Evolutionary conservation across 2,888 invertebrate species (phyloP).

Genomic region (Drosophila nigritarsus): DNA sequence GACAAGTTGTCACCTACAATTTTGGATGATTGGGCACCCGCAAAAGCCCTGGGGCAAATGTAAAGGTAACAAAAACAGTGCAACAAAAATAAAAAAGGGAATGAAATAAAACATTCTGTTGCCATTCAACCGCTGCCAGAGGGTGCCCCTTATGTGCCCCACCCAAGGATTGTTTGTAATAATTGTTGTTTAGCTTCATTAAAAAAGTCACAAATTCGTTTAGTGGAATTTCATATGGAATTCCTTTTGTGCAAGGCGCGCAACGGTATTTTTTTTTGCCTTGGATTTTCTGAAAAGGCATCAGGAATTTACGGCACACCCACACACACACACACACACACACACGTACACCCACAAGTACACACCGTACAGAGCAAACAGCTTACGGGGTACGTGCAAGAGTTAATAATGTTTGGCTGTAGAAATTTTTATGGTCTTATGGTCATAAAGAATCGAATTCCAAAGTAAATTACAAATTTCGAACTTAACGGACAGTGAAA

Average conservation of each 20-base stretch:
- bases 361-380: slow-evolving; percentile 23
- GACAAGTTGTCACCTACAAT: slow-evolving; percentile 70
- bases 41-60: slow-evolving; percentile 42
- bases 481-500: slow-evolving; percentile 1
- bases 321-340: slow-evolving; percentile 2
- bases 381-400: slow-evolving; percentile 12
- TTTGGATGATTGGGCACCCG: slow-evolving; percentile 48
- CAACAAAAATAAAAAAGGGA: slow-evolving; percentile 34
- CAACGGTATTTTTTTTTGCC: slow-evolving; percentile 1
- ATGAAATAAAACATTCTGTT: slow-evolving; percentile 59
- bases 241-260: slow-evolving; percentile 52
- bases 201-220: slow-evolving; percentile 77
- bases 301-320: slow-evolving; percentile 56
- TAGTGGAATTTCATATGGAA: slow-evolving; percentile 72
- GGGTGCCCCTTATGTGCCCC: background rate
- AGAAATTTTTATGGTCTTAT: slow-evolving; percentile 19
- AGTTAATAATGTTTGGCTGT: slow-evolving; percentile 26
- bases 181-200: slow-evolving; percentile 74
- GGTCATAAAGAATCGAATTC: slow-evolving; percentile 35
- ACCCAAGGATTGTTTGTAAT: slow-evolving; percentile 33
- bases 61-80: slow-evolving; percentile 37
- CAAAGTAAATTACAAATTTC: slow-evolving; percentile 22
- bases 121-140: slow-evolving; percentile 25
- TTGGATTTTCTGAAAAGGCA: slow-evolving; percentile 37
- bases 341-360: background rate